These are phyloP conservation scores for Ctenicera cuprea DNA, from an alignment of 2,888 invertebrate species.

Conservation along the genomic window DNA sequence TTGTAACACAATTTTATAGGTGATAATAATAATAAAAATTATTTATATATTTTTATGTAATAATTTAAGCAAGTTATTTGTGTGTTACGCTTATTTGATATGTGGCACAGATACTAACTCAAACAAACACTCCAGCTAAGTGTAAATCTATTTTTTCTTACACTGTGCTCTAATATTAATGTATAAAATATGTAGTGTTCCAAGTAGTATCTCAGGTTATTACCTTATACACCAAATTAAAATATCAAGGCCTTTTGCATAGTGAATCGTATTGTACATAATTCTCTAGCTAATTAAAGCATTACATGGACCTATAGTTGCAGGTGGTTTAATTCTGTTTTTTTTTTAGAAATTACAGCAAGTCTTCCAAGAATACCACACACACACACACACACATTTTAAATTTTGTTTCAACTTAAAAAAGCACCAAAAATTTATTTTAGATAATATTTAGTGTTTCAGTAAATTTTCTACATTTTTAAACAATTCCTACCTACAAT, in stretches of 20 bases:
- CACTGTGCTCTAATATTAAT: background rate
- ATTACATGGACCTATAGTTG: background rate
- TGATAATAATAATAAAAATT: background rate
- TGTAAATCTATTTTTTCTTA: background rate
- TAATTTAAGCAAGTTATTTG: background rate
- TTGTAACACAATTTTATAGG: background rate
- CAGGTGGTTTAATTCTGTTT: background rate
- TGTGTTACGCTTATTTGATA: background rate
- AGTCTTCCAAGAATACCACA: background rate
- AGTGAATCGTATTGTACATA: constrained; percentile 6
- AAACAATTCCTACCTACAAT: no score
- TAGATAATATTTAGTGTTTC: no score
- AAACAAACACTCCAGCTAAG: background rate
- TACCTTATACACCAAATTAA: constrained; percentile 13
- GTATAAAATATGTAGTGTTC: background rate
- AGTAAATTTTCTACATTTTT: no score
- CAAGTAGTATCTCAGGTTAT: constrained; percentile 9
- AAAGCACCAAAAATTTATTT: no score
- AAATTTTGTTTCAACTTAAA: no score
- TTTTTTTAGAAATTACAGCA: background rate
- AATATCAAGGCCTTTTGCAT: constrained; percentile 14
- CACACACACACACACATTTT: no score
- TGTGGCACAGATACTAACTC: background rate
- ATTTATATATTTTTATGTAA: no score
- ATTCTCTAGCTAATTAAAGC: background rate